Base-by-base conservation (phyloP, 2,888 invertebrate genomes). In the Cephonodes hylas region DNA sequence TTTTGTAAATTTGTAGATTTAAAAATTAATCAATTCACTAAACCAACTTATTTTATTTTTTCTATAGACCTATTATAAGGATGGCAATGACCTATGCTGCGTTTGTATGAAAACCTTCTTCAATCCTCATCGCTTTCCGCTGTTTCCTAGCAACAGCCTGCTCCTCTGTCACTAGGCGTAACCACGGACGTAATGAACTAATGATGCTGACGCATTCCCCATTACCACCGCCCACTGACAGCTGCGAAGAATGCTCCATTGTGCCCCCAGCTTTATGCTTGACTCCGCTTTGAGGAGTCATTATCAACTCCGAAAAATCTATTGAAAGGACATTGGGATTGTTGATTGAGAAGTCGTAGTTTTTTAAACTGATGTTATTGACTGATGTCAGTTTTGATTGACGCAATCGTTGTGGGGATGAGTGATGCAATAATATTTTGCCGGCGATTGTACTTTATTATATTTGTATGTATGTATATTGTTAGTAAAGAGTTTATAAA, bases 131-230 rank as follows among this genome's bases (percentile, higher is more conserved):
- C 66, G 61, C 61, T 67, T 46, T 31, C 56, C 68, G 63, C 59
- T 23, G 34, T 18, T 18, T 63, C 25, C 10, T 15, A 60, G 1
- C 0, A 20, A 27, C 1, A 23, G 45, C 57, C 65, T 63, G 44
- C 38, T 45, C 58, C 66, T 67, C 75, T 73, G 75, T 73, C 78
- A 75, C 71, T 74, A 79, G 81, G 87, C 83, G 86, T 82, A 81
- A 81, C 86, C 80, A 73, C 76, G 74, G 68, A 74, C 77, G 78
- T 85, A 87, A 88, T 85, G 84, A 86, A 85, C 84, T 88, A 88
- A 89, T 85, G 86, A 85, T 77, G 85, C 87, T 87, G 88, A 88
- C 86, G 84, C 84, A 83, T 77, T 77, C 74, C 69, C 82, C 85
- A 81, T 83, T 81, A 82, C 81, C 53, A 64, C 65, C 68, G 61